Base-by-base conservation (phyloP, 2,113 vertebrate genomes). In the Casuarius casuarius region DNA sequence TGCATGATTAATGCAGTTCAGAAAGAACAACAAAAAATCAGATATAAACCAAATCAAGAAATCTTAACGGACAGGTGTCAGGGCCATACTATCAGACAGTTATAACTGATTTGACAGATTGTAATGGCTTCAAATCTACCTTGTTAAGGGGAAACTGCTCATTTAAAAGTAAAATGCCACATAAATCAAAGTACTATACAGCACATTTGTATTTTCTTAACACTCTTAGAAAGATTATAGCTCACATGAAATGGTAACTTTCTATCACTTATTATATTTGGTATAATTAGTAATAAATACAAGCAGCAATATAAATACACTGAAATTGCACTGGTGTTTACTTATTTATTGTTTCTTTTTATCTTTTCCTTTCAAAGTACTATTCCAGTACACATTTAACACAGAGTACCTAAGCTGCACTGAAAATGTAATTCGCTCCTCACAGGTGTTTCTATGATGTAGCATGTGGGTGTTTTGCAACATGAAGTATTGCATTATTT, bases 61-160 rank as follows among this genome's bases (percentile, higher is more conserved):
- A 94, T 73, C 61, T 75, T 89, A 82, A 79, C 62, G 74, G 89
- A 61, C 72, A 76, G n/a, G 87, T 91, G 6, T 48, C 40, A 72
- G 38, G 13, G 52, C 33, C 61, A 26, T 68, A 49, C 68, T 85
- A 71, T 82, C 77, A 89, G 73, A 40, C 35, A 67, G 25, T 84
- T 92, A 7, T 2, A 94, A 82, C 66, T 65, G 29, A 68, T 94
- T 68, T 89, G 62, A 81, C 82, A 77, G 87, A 61, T 68, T 26
- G 21, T 72, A 92, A 94, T 52, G 81, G 26, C 42, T 87, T 91
- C 61, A 89, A 89, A 84, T 82, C 76, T 90, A 71, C 63, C 92
- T 87, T 0, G 0, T 79, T 94, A 91, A 58, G 40, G 49, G 77
- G 25, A 84, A 3, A 6, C 46, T 78, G 58, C 44, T 93, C 74